Percentiles rank a stretch among this genome's conserved stretches.
These are phyloP conservation scores for Julus scanicus DNA, from an alignment of 2,888 invertebrate species.

Conservation along the genomic window DNA sequence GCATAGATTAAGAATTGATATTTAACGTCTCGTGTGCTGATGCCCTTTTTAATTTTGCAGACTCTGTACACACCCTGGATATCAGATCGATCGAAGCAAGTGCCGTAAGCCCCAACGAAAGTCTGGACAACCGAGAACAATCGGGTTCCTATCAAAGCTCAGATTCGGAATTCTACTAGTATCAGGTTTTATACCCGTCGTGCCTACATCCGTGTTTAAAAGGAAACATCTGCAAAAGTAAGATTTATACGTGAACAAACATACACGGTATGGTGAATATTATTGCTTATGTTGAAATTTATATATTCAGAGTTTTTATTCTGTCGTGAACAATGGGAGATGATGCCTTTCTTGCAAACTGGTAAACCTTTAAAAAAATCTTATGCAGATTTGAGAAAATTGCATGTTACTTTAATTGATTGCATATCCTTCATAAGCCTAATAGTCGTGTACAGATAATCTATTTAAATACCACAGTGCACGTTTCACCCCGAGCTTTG, in stretches of 20 bases:
- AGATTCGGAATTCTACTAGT: slow-evolving; percentile 67
- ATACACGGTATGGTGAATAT: slow-evolving; percentile 12
- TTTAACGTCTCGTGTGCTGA: not conserved
- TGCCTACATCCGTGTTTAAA: slow-evolving; percentile 47
- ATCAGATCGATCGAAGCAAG: slow-evolving; percentile 49
- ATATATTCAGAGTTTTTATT: slow-evolving; percentile 16
- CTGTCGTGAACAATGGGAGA: slow-evolving; percentile 4
- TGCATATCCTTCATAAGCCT: slow-evolving; percentile 4
- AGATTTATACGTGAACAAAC: slow-evolving; percentile 16
- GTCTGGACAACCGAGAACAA: slow-evolving; percentile 56
- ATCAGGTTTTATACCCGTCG: not conserved
- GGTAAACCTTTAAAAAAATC: not conserved
- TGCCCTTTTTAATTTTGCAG: not conserved
- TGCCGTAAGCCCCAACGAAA: slow-evolving; percentile 54
- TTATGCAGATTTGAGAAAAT: slow-evolving; percentile 10
- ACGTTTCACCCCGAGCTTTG: not conserved
- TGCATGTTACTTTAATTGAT: not conserved
- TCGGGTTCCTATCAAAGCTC: slow-evolving; percentile 64
- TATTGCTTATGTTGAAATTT: not conserved
- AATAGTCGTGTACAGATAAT: not conserved
- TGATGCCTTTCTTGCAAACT: slow-evolving; percentile 5
- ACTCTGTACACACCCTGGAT: slow-evolving; percentile 48
- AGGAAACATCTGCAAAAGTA: slow-evolving; percentile 17
- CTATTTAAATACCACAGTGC: not conserved
- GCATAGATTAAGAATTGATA: not conserved